Base-by-base conservation (phyloP, 2,113 vertebrate genomes). In the Helogale parvula region DNA sequence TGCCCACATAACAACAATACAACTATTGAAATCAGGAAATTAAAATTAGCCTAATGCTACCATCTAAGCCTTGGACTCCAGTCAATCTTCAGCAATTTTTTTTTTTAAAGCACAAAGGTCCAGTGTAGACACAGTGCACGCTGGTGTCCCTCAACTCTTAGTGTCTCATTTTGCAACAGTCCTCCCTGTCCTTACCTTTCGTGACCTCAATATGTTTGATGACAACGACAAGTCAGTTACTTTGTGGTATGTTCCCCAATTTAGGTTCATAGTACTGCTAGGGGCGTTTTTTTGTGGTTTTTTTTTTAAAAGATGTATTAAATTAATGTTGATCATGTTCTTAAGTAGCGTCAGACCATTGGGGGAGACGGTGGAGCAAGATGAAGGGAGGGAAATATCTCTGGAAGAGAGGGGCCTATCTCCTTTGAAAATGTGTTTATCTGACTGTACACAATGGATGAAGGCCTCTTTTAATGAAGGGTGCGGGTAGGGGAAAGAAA, bases 401-500 rank as follows among this genome's bases (percentile, higher is more conserved):
- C 81, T 76, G 17, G 16, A 57, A 94, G 74, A 96, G n/a, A 89
- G 16, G 38, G 66, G 63, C 33, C 83, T 4, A 35, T 38, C 52
- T 65, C n/a, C 57, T 97, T 60, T 65, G 68, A 52, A 93, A 95
- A 89, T 80, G 54, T 92, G 96, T 94, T 97, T 98, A 96, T 98
- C 92, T 97, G 68, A 35, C n/a, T 50, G 41, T 74, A 77, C 87
- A 96, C 97, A 95, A 95, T 87, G 69, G 74, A 74, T 74, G 27
- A 11, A 45, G 69, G 52, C 66, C 89, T 95, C 87, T 74, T 92
- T 63, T 50, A 19, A 50, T 3, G 15, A n/a, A 35, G 54, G 68
- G 85, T 72, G 11, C 0, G 0, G 1, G 47, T 21, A 3, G 35
- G 45, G 69, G 71, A 71, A 93, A 93, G 97, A 95, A 98, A 98